These are phyloP conservation scores for Ceratitis capitata DNA, from an alignment of 1,140 invertebrate genomes.

Conservation along the genomic window DNA sequence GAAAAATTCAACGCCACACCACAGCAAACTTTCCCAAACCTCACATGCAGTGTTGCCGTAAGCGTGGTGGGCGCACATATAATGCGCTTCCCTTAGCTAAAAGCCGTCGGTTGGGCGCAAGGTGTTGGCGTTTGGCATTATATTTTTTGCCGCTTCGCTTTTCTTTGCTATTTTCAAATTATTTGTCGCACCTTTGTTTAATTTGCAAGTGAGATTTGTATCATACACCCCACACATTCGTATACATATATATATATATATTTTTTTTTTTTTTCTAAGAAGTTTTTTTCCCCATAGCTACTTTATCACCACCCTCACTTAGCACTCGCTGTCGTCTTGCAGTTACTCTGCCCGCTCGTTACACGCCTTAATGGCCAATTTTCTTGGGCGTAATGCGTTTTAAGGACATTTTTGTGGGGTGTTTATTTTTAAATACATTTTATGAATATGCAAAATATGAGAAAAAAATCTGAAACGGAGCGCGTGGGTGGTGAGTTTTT, in stretches of 20 bases:
- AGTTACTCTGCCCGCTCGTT: background rate
- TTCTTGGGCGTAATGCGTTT: constrained; percentile 64
- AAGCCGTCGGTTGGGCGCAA: background rate
- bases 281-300: background rate
- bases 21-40: background rate
- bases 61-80: background rate
- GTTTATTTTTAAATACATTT: constrained; percentile 49
- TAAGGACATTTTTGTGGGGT: constrained; percentile 65
- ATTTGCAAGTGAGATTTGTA: background rate
- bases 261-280: background rate
- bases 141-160: constrained; percentile 41
- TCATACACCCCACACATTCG: no score
- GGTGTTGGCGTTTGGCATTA: background rate
- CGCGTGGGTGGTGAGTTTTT: background rate
- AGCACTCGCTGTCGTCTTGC: no score
- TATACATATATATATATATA: no score
- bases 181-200: constrained; percentile 62
- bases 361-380: constrained; percentile 51
- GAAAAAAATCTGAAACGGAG: no score
- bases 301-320: background rate
- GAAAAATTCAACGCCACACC: background rate
- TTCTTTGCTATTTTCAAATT: constrained; percentile 32
- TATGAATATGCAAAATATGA: background rate
- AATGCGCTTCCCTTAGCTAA: background rate
- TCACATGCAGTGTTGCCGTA: background rate